Evolutionary conservation across 2,888 invertebrate species (phyloP).

Genomic region (Patella pellucida): DNA sequence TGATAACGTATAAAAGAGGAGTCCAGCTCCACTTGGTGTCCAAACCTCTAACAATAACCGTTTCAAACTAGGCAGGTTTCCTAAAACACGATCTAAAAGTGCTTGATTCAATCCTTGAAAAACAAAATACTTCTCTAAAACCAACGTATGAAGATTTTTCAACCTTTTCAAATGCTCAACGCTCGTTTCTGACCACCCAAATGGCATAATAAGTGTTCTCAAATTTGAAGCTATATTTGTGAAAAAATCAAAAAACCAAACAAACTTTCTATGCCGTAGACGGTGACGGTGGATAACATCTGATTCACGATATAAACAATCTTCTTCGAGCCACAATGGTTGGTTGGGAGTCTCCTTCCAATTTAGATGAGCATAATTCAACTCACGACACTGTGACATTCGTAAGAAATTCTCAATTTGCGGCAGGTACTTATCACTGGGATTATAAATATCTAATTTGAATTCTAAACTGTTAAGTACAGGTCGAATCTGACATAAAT

Average conservation of each 20-base stretch:
- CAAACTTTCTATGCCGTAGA: constrained; percentile 60
- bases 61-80: constrained; percentile 48
- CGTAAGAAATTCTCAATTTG: constrained; percentile 54
- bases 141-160: constrained; percentile 56
- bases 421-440: constrained; percentile 59
- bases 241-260: constrained; percentile 64
- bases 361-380: constrained; percentile 60
- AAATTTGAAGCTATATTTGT: constrained; percentile 58
- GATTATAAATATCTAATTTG: constrained; percentile 68
- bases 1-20: constrained; percentile 54
- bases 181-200: constrained; percentile 67
- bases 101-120: constrained; percentile 60
- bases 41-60: constrained; percentile 66
- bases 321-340: constrained; percentile 59
- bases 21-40: constrained; percentile 63
- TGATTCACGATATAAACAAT: constrained; percentile 46
- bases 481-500: constrained; percentile 54
- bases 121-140: constrained; percentile 64
- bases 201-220: constrained; percentile 63
- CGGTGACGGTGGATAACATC: constrained; percentile 61
- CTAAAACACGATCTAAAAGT: constrained; percentile 52
- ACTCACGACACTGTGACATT: constrained; percentile 48
- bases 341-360: constrained; percentile 68
- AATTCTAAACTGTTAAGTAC: constrained; percentile 61
- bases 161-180: constrained; percentile 59